Evolutionary conservation across 1,140 invertebrate species (phyloP).

Genomic region (Euwallacea fornicatus): DNA sequence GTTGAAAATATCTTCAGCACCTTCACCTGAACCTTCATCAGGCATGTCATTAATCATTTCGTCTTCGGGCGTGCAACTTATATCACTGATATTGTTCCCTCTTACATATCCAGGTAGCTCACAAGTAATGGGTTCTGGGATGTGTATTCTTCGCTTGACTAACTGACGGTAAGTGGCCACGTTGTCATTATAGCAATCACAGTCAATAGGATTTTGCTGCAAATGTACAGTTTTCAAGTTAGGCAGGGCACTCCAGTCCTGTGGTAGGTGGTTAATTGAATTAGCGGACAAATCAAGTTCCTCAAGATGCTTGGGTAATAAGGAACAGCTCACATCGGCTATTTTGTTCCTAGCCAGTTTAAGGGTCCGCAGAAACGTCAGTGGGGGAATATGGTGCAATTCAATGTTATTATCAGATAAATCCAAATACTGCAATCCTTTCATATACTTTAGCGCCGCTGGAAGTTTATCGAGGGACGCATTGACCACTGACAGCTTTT

Average conservation of each 20-base stretch:
- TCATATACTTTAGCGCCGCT: constrained; percentile 44
- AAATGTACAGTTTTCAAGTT: constrained; percentile 60
- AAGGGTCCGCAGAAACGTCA: constrained; percentile 61
- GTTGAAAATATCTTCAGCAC: constrained; percentile 28
- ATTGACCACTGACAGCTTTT: constrained; percentile 39
- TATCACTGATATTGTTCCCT: constrained; percentile 58
- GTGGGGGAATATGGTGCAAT: constrained; percentile 58
- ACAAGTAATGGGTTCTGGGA: constrained; percentile 59
- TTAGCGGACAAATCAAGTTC: constrained; percentile 65
- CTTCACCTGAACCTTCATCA: constrained; percentile 37
- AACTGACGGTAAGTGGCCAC: constrained; percentile 59
- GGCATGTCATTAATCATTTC: constrained; percentile 39
- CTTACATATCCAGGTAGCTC: constrained; percentile 55
- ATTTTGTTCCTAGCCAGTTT: constrained; percentile 62
- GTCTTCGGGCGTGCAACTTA: constrained; percentile 52
- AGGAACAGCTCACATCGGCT: constrained; percentile 55
- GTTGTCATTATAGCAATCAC: constrained; percentile 59
- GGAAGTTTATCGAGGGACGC: constrained; percentile 41
- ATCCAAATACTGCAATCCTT: constrained; percentile 55
- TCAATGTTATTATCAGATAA: constrained; percentile 61
- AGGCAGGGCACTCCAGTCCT: constrained; percentile 57
- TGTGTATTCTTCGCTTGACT: constrained; percentile 56
- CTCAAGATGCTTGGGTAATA: constrained; percentile 62
- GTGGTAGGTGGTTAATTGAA: constrained; percentile 59
- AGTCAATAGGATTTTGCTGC: constrained; percentile 61